Conservation (phyloP, 2,797 vertebrate genomes). For the Myotis findleyi region DNA sequence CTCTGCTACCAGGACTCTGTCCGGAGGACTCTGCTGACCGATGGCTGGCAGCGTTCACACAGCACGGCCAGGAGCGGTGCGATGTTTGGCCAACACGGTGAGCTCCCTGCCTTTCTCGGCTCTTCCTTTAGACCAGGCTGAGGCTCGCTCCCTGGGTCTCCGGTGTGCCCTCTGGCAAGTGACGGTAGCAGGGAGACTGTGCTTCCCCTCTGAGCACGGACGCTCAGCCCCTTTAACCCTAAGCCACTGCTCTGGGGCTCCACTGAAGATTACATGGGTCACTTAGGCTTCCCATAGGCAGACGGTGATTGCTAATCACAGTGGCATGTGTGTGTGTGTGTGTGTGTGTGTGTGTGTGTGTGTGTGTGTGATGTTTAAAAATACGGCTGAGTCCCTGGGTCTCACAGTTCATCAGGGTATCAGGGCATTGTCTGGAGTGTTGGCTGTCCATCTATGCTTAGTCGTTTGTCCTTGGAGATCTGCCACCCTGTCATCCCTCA, state of each 20-base stretch:
- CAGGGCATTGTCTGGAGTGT: background rate
- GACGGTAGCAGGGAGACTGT: background rate
- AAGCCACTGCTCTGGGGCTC: background rate
- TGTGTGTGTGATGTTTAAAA: background rate
- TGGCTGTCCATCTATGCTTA: background rate
- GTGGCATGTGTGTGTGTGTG: no score
- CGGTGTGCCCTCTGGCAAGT: rapidly evolving
- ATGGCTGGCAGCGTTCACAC: background rate
- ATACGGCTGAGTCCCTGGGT: background rate
- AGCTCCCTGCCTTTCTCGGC: background rate
- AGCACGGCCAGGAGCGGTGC: background rate
- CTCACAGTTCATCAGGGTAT: background rate
- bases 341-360: no score
- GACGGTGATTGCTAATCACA: background rate
- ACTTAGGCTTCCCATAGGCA: background rate
- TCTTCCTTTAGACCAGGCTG: background rate
- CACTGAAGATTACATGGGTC: background rate
- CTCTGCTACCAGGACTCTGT: background rate
- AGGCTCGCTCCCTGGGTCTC: rapidly evolving
- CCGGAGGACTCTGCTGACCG: background rate
- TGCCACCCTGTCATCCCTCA: background rate
- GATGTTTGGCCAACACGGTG: background rate
- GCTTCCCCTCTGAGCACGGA: background rate
- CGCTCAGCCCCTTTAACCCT: background rate
- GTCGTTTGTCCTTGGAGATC: background rate